phyloP scores from a whole-genome alignment of 2,113 vertebrate species.

The Cynoglossus semilaevis region DNA sequence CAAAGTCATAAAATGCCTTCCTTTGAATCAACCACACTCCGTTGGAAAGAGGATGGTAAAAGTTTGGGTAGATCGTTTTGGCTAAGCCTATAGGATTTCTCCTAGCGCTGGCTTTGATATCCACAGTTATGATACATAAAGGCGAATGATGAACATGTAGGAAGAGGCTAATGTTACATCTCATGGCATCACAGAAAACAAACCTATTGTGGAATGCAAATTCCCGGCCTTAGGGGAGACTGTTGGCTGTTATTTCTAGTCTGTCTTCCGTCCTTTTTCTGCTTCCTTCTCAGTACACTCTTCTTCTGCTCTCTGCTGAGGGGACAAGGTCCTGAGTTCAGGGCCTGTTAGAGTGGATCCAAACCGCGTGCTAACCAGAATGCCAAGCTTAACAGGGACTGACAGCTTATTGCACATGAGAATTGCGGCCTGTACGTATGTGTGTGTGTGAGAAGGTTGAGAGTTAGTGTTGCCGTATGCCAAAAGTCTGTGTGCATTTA shows the following conservation, averaged over 20 bases:
- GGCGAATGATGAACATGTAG: constrained; percentile 28
- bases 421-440: constrained; percentile 40
- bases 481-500: constrained; percentile 70
- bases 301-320: constrained; percentile 40
- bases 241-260: constrained; percentile 50
- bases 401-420: constrained; percentile 63
- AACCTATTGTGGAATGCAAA: constrained; percentile 48
- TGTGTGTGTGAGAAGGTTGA: constrained; percentile 20
- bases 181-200: constrained; percentile 32
- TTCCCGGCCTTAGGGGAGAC: constrained; percentile 31
- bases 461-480: constrained; percentile 40
- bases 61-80: constrained; percentile 61
- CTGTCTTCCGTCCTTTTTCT: constrained; percentile 49
- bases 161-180: constrained; percentile 37
- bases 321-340: constrained; percentile 61
- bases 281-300: constrained; percentile 25
- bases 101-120: constrained; percentile 27
- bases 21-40: constrained; percentile 64
- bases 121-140: too few species aligned
- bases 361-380: constrained; percentile 71
- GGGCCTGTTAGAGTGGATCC: constrained; percentile 70
- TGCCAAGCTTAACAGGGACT: constrained; percentile 73
- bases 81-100: constrained; percentile 45
- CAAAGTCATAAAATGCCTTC: constrained; percentile 66
- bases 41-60: constrained; percentile 64